Base-by-base conservation (phyloP, 2,888 invertebrate genomes). In the Rotaria magnacalcarata region DNA sequence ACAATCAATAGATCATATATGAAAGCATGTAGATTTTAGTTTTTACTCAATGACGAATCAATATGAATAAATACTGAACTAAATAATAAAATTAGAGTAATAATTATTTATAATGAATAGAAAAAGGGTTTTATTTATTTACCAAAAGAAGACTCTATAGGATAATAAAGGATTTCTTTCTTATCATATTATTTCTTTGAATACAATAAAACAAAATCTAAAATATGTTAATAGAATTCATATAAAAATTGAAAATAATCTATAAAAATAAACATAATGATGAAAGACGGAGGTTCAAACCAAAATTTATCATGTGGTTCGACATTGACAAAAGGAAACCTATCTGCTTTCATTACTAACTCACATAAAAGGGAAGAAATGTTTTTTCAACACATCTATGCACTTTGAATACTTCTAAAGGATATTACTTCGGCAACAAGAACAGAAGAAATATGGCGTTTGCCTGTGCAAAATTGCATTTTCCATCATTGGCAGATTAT, bases 251-350 rank as follows among this genome's bases (percentile, higher is more conserved):
- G 5, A 16, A 27, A 34, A 27, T 19, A 41, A 7, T 21, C 1
- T 54, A 21, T 34, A 34, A 34, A 54, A 54, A 54, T 54, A 34
- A 27, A 34, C 34, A 34, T 67, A 19, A 11, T 34, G 14, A 67
- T 27, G 19, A 7, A 34, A 67, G 19, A 2, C 3, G 27, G 34
- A 41, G 16, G 4, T 67, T 67, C 27, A 34, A 41, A 0, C 34
- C 34, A 0, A 34, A 34, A 16, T 34, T 67, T 67, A 67, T 34
- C 67, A 67, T 67, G 27, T 67, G 67, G 19, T 6, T 34, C 67
- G 67, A 27, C 67, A 67, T 67, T 67, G 67, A 67, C 67, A 67
- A 67, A 67, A 67, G 34, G 10, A 67, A 67, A 67, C 67, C 34
- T 67, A 67, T 67, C 67, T 27, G 5, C 67, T 67, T 67, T 67